Conservation (phyloP, 2,888 invertebrate species). For the Cylloceria caligata region DNA sequence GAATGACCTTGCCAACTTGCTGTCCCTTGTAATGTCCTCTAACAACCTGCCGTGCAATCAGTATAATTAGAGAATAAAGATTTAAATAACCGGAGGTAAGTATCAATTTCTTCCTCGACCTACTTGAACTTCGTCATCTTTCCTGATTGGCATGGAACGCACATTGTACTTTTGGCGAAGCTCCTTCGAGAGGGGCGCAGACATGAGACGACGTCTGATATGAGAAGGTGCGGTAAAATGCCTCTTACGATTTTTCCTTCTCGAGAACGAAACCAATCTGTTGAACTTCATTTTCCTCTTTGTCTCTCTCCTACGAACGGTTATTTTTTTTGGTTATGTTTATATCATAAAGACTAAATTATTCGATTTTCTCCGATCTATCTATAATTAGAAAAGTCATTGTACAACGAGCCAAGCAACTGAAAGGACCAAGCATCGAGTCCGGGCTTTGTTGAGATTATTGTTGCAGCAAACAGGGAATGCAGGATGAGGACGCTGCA, state of each 20-base stretch:
- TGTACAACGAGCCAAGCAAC: too few species aligned
- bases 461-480: too few species aligned
- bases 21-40: constrained; percentile 99
- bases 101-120: constrained; percentile 28
- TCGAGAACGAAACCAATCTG: constrained; percentile 96
- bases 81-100: neutral
- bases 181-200: constrained; percentile 98
- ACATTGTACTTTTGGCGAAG: constrained; percentile 99
- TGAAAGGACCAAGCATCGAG: too few species aligned
- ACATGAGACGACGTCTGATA: constrained; percentile 97
- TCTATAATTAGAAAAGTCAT: too few species aligned
- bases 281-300: constrained; percentile 96
- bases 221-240: constrained; percentile 99
- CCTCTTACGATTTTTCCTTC: constrained; percentile 99
- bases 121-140: constrained; percentile 99
- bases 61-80: neutral
- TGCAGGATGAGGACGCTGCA: neutral
- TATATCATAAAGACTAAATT: neutral
- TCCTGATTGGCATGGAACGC: constrained; percentile 98
- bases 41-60: constrained; percentile 92
- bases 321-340: neutral
- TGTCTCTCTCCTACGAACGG: constrained; percentile 83
- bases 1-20: constrained; percentile 99
- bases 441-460: too few species aligned
- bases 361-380: neutral